Percentiles rank a stretch among this genome's conserved stretches.
Conservation (phyloP, 2,113 vertebrate genomes). For the Ammodramus savannarum region DNA sequence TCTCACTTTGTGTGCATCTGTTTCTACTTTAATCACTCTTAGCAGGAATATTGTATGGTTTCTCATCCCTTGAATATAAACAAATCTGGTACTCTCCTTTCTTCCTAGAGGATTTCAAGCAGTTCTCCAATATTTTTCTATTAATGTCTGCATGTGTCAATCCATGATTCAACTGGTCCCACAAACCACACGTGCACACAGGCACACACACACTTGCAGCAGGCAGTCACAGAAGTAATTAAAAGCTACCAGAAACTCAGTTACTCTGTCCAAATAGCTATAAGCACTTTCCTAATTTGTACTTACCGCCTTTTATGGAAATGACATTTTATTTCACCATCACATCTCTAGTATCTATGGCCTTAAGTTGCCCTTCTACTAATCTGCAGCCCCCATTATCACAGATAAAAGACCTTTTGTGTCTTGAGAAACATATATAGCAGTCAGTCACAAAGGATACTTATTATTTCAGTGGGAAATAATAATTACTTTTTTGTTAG, state of each 20-base stretch:
- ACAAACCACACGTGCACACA: background rate
- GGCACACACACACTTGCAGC: background rate
- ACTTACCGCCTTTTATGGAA: background rate
- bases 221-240: background rate
- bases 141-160: background rate
- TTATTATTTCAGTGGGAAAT: background rate
- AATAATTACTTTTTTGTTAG: background rate
- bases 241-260: slow-evolving; percentile 1
- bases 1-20: slow-evolving; percentile 2
- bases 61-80: slow-evolving; percentile 35
- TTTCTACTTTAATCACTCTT: slow-evolving; percentile 20
- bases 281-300: background rate
- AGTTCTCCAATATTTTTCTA: slow-evolving; percentile 5
- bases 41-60: slow-evolving; percentile 21
- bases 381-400: background rate
- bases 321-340: background rate
- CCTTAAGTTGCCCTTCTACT: background rate
- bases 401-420: background rate
- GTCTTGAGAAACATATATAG: background rate
- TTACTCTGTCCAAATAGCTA: background rate
- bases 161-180: background rate
- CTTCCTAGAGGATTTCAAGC: slow-evolving; percentile 5
- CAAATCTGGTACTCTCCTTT: slow-evolving; percentile 18
- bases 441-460: background rate
- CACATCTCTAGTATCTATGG: background rate